phyloP scores from a whole-genome alignment of 2,113 vertebrate species.

The Grammomys surdaster region DNA sequence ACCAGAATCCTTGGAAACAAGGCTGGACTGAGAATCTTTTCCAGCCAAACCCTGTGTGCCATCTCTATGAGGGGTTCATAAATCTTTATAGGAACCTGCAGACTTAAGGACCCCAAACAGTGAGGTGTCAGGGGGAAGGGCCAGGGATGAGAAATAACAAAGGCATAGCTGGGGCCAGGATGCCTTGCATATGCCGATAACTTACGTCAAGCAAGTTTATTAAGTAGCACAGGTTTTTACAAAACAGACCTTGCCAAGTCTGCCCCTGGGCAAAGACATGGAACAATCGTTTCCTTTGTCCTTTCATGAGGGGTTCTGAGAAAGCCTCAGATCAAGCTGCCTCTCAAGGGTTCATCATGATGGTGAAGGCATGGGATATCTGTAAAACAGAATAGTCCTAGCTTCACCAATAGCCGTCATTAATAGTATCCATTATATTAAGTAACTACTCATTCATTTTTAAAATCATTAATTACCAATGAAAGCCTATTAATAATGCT shows the following conservation, averaged over 20 bases:
- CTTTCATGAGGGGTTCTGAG: background rate
- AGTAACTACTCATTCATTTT: constrained; percentile 43
- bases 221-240: background rate
- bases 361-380: background rate
- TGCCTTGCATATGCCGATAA: background rate
- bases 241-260: background rate
- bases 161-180: background rate
- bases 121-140: background rate
- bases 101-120: background rate
- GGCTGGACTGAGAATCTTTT: background rate
- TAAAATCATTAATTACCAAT: background rate
- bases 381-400: background rate
- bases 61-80: background rate
- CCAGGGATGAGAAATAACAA: background rate
- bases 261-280: background rate
- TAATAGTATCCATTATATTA: constrained; percentile 3
- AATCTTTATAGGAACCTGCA: background rate
- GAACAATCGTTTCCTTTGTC: background rate
- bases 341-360: background rate
- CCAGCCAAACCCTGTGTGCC: background rate
- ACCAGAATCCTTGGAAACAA: background rate
- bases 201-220: background rate
- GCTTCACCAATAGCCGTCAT: background rate
- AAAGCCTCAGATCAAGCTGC: background rate
- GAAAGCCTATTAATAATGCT: constrained; percentile 43